phyloP scores from a whole-genome alignment of 2,888 invertebrate genomes.

The Lasioglossum zephyrum region DNA sequence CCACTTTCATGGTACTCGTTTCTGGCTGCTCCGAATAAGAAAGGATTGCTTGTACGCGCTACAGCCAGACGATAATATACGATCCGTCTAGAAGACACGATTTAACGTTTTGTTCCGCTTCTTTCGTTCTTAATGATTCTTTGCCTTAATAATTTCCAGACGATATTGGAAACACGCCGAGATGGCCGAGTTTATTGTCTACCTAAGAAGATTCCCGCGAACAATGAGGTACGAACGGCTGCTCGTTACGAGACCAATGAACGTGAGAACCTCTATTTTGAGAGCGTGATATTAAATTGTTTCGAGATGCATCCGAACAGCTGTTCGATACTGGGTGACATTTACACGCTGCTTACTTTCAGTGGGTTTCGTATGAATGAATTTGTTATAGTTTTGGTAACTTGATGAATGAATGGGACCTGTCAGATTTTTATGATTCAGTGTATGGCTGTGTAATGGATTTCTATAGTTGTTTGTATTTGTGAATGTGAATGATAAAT shows the following conservation, averaged over 20 bases:
- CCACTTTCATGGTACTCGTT: slow-evolving; percentile 50
- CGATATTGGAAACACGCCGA: neutral
- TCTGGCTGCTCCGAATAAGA: slow-evolving; percentile 51
- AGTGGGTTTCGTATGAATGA: neutral
- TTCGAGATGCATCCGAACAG: neutral
- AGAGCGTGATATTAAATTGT: neutral
- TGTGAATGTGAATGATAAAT: neutral
- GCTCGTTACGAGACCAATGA: neutral
- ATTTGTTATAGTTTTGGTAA: neutral
- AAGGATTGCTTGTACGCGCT: slow-evolving; percentile 44
- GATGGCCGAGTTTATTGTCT: neutral
- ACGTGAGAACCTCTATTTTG: neutral
- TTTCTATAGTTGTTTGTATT: too few relatives aligned
- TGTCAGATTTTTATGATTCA: too few relatives aligned
- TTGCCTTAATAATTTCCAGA: neutral
- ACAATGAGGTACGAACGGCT: neutral
- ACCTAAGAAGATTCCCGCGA: neutral
- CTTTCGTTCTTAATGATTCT: slow-evolving; percentile 22
- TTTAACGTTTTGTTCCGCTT: slow-evolving; percentile 33
- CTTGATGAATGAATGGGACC: too few relatives aligned
- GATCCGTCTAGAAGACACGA: slow-evolving; percentile 34
- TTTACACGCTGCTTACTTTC: neutral
- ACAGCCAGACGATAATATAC: slow-evolving; percentile 57
- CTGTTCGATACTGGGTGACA: neutral
- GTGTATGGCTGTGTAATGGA: too few relatives aligned